Base-by-base conservation (phyloP, 2,888 invertebrate genomes). In the Hybos culiciformis region DNA sequence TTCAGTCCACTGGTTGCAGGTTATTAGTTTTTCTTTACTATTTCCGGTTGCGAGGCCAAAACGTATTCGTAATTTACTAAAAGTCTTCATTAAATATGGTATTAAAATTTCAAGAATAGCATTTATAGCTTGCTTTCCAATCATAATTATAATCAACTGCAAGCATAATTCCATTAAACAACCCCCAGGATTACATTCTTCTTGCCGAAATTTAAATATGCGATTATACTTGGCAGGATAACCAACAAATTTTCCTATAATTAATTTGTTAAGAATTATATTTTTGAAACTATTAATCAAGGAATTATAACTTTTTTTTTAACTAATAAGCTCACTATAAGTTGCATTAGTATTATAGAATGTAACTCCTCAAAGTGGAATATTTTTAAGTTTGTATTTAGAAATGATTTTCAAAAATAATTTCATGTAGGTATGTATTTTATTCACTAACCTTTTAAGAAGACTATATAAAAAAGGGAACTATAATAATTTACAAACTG, bases 401-500 rank as follows among this genome's bases (percentile, higher is more conserved):
- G n/a, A n/a, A n/a, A n/a, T n/a, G n/a, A n/a, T n/a, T n/a, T n/a
- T n/a, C n/a, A n/a, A n/a, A n/a, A n/a, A n/a, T n/a, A n/a, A n/a
- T n/a, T n/a, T n/a, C n/a, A n/a, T n/a, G n/a, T n/a, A n/a, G n/a
- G n/a, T n/a, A n/a, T n/a, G n/a, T n/a, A n/a, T n/a, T n/a, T n/a
- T n/a, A n/a, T n/a, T n/a, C n/a, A n/a, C n/a, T n/a, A n/a, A 24
- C 79, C 81, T 58, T 82, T 81, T 43, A 82, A 63, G 56, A 82
- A 82, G 12, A 80, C 81, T 47, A 90, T 84, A 60, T 90, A 91
- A 68, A 90, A 84, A 48, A 90, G 79, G 18, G 84, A 85, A 3
- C 85, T 80, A 62, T 90, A 91, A 63, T 83, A 88, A 67, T 91
- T 91, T 53, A 90, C 80, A 63, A 90, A 90, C 67, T 90, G 86